These are phyloP conservation scores for Bubo scandiacus DNA, from an alignment of 2,113 vertebrate genomes.

Conservation along the genomic window DNA sequence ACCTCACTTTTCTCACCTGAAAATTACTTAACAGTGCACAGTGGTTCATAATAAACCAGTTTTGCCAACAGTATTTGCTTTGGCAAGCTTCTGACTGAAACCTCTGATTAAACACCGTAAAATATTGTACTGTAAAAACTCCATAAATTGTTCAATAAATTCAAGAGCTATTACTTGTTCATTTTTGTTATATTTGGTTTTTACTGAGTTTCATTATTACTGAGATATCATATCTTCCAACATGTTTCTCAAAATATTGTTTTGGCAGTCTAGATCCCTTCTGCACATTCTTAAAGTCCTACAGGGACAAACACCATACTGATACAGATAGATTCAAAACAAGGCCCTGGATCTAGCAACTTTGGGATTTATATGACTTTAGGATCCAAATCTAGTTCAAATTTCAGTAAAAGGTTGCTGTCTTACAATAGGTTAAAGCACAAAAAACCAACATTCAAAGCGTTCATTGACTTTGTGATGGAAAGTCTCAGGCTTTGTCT, in stretches of 20 bases:
- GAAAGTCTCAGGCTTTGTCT: background rate
- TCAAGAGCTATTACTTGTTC: background rate
- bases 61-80: background rate
- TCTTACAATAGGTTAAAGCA: background rate
- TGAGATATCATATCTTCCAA: background rate
- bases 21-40: background rate
- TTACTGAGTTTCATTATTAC: background rate
- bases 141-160: background rate
- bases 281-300: background rate
- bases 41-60: background rate
- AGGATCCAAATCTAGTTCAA: background rate
- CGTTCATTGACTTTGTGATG: background rate
- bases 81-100: background rate
- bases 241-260: background rate
- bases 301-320: background rate
- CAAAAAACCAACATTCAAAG: background rate
- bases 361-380: background rate
- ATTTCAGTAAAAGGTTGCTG: background rate
- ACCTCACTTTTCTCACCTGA: background rate
- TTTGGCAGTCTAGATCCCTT: background rate
- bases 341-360: background rate
- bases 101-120: slow-evolving; percentile 1
- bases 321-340: background rate
- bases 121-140: background rate
- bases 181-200: background rate